phyloP scores from a whole-genome alignment of 2,888 invertebrate species.

The Amphipoea lucens region DNA sequence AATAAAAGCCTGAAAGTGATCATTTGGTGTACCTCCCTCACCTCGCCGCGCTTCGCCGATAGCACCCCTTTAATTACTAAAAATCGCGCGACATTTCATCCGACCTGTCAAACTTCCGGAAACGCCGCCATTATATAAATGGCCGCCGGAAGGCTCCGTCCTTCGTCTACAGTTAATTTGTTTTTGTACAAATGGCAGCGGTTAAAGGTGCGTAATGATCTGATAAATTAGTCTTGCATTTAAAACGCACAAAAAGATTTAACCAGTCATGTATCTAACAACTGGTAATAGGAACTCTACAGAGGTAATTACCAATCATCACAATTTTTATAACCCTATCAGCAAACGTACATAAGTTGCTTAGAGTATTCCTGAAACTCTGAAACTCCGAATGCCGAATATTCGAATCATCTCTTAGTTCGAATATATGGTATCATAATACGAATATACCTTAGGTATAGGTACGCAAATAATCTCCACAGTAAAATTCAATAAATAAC shows the following conservation, averaged over 20 bases:
- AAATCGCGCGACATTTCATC: slow-evolving; percentile 89
- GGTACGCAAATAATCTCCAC: not conserved
- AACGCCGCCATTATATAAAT: slow-evolving; percentile 81
- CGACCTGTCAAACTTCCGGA: slow-evolving; percentile 86
- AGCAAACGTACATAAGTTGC: not conserved
- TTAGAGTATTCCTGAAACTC: not conserved
- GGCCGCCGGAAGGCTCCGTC: slow-evolving; percentile 77
- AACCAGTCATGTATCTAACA: not conserved
- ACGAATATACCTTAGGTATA: not conserved
- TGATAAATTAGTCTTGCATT: slow-evolving; percentile 32
- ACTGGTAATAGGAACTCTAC: not conserved
- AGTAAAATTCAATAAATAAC: not conserved
- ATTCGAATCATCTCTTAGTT: not conserved
- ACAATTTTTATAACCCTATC: not conserved
- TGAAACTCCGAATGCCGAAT: not conserved
- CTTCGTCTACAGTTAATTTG: slow-evolving; percentile 81
- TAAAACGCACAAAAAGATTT: slow-evolving; percentile 42
- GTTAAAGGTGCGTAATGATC: slow-evolving; percentile 83
- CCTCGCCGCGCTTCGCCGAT: slow-evolving; percentile 28
- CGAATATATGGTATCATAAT: not conserved
- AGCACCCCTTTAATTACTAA: slow-evolving; percentile 85
- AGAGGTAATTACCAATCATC: not conserved
- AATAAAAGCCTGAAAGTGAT: slow-evolving; percentile 57
- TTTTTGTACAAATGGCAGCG: slow-evolving; percentile 85
- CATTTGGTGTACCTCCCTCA: slow-evolving; percentile 42